These are phyloP conservation scores for Hydroisotoma schaefferi DNA, from an alignment of 2,888 invertebrate species.

Conservation along the genomic window DNA sequence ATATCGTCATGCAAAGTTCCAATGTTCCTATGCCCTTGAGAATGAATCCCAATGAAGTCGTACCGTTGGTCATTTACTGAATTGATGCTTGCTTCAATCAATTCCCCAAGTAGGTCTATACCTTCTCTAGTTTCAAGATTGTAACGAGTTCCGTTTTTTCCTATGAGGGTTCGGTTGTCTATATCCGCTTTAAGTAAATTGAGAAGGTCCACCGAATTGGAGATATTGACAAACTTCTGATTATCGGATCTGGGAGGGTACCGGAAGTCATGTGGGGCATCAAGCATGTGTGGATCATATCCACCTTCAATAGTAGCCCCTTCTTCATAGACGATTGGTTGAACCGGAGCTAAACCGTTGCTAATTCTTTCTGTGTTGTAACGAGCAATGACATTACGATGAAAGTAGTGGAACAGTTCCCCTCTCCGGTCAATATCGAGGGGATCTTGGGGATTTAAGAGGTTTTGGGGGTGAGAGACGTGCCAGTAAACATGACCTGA, in stretches of 20 bases:
- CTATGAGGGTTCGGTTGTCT: neutral
- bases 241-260: neutral
- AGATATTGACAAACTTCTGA: neutral
- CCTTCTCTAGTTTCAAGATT: constrained; percentile 1
- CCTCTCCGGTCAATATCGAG: constrained; percentile 6
- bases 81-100: constrained; percentile 1
- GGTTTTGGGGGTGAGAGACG: too few species aligned
- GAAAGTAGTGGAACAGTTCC: constrained; percentile 16
- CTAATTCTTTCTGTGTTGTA: constrained; percentile 9
- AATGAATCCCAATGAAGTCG: neutral
- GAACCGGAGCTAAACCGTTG: neutral
- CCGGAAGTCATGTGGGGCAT: neutral
- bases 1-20: too few species aligned
- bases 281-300: constrained; percentile 14
- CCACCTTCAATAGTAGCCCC: neutral
- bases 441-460: too few species aligned
- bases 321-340: neutral
- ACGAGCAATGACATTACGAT: constrained; percentile 8
- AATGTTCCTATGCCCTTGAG: neutral
- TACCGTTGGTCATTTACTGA: constrained; percentile 8
- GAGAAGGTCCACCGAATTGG: neutral
- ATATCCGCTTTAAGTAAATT: neutral
- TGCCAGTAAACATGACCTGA: neutral
- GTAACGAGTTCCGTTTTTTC: too few species aligned
- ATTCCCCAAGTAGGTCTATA: constrained; percentile 9